Conservation (phyloP, 1,140 invertebrate species). For the Procambarus clarkii region DNA sequence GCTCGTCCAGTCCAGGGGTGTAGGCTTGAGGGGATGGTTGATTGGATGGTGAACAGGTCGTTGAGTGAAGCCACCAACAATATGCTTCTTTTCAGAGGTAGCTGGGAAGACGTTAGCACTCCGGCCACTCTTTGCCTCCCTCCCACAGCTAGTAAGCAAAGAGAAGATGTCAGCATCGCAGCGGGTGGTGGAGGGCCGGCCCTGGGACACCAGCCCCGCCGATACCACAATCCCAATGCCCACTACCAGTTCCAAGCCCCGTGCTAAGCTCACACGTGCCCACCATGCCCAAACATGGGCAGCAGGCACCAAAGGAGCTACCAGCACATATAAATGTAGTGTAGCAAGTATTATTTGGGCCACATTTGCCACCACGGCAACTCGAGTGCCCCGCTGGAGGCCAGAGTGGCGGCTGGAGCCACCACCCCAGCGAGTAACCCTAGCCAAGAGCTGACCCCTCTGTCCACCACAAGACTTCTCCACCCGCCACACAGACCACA, state of each 20-base stretch:
- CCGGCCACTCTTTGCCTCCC: slow-evolving; percentile 26
- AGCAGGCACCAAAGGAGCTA: slow-evolving; percentile 5
- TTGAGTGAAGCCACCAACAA: slow-evolving; percentile 24
- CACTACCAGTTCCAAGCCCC: slow-evolving; percentile 36
- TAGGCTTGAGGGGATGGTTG: slow-evolving; percentile 19
- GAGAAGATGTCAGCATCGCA: slow-evolving; percentile 37
- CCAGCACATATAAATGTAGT: slow-evolving; percentile 9
- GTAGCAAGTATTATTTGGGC: slow-evolving; percentile 34
- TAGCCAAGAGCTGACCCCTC: slow-evolving; percentile 1
- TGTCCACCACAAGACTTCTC: not conserved
- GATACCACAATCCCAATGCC: slow-evolving; percentile 25
- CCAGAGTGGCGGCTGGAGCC: not conserved
- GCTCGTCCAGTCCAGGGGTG: slow-evolving; percentile 6
- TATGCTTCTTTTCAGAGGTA: slow-evolving; percentile 22
- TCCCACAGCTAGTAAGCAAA: slow-evolving; percentile 35
- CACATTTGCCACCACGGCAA: slow-evolving; percentile 22
- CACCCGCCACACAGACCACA: slow-evolving; percentile 42
- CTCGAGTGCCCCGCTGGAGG: not conserved
- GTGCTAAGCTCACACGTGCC: slow-evolving; percentile 27
- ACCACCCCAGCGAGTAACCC: not conserved
- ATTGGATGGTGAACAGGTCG: not conserved
- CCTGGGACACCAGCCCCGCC: slow-evolving; percentile 12
- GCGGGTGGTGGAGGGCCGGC: not conserved
- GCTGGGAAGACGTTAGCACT: slow-evolving; percentile 50
- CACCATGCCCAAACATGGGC: slow-evolving; percentile 52